Conservation (phyloP, 1,140 invertebrate genomes). For the Calliphora vicina region DNA sequence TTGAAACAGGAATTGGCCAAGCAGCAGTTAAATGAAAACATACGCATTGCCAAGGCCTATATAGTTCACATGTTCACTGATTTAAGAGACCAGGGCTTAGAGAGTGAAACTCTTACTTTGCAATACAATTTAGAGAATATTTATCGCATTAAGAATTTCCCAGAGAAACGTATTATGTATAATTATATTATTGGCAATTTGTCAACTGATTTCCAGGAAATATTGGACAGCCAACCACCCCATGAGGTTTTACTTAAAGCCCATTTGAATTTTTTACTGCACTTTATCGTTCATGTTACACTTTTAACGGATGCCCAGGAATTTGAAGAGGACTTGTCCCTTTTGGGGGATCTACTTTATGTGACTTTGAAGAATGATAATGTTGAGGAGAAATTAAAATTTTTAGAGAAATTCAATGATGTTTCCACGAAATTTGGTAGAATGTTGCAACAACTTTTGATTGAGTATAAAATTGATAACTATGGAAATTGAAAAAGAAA, state of each 20-base stretch:
- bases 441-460: not conserved
- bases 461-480: not conserved
- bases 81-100: not conserved
- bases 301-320: not conserved
- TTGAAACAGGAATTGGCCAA: not conserved
- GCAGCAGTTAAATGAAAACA: not conserved
- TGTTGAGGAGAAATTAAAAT: not conserved
- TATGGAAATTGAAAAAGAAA: not conserved
- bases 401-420: not conserved
- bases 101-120: not conserved
- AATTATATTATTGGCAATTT: not conserved
- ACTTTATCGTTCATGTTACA: not conserved
- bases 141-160: not conserved
- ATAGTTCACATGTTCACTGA: not conserved
- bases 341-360: not conserved
- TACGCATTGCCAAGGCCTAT: not conserved
- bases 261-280: constrained; percentile 18
- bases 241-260: not conserved
- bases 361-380: not conserved
- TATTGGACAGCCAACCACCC: not conserved
- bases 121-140: not conserved
- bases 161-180: not conserved
- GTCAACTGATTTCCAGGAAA: not conserved
- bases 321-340: not conserved
- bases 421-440: constrained; percentile 1